These are phyloP conservation scores for Nerophis lumbriciformis DNA, from an alignment of 2,113 vertebrate genomes.

Conservation along the genomic window DNA sequence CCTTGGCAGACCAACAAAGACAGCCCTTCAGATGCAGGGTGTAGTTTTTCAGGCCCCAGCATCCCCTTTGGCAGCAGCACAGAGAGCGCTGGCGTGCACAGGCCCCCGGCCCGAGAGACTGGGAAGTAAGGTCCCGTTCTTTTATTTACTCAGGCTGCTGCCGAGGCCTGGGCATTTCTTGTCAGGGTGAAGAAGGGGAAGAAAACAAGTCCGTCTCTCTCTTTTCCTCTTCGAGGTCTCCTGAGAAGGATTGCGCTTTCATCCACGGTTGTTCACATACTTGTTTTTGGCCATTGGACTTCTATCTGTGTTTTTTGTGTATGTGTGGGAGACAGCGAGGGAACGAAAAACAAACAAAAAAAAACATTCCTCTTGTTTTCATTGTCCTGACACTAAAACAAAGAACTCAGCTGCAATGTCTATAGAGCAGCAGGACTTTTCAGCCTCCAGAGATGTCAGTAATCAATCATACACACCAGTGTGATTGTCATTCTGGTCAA, in stretches of 20 bases:
- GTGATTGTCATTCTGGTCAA: neutral
- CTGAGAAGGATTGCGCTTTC: slow-evolving; percentile 76
- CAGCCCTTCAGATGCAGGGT: slow-evolving; percentile 97
- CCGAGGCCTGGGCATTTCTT: slow-evolving; percentile 95
- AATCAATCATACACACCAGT: slow-evolving; percentile 1
- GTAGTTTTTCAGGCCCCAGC: slow-evolving; percentile 90
- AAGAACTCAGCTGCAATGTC: neutral
- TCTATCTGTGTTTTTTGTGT: slow-evolving; percentile 41
- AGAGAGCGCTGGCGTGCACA: slow-evolving; percentile 86
- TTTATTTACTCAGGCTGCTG: slow-evolving; percentile 99
- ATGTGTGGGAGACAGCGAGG: slow-evolving; percentile 22
- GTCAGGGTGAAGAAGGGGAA: slow-evolving; percentile 91
- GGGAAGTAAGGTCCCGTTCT: slow-evolving; percentile 92
- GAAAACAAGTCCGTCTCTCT: slow-evolving; percentile 68
- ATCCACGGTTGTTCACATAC: slow-evolving; percentile 94
- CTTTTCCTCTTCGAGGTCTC: slow-evolving; percentile 62
- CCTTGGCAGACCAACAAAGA: slow-evolving; percentile 98
- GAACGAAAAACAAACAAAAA: neutral
- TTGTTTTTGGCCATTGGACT: slow-evolving; percentile 73
- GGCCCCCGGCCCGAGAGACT: slow-evolving; percentile 85
- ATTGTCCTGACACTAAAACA: slow-evolving; percentile 1
- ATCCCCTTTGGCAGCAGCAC: slow-evolving; percentile 97
- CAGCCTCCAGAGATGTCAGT: neutral
- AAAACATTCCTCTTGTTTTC: slow-evolving; percentile 2
- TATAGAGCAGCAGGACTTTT: neutral